Base-by-base conservation (phyloP, 2,113 vertebrate species). In the Chaetorhynchus papuensis region DNA sequence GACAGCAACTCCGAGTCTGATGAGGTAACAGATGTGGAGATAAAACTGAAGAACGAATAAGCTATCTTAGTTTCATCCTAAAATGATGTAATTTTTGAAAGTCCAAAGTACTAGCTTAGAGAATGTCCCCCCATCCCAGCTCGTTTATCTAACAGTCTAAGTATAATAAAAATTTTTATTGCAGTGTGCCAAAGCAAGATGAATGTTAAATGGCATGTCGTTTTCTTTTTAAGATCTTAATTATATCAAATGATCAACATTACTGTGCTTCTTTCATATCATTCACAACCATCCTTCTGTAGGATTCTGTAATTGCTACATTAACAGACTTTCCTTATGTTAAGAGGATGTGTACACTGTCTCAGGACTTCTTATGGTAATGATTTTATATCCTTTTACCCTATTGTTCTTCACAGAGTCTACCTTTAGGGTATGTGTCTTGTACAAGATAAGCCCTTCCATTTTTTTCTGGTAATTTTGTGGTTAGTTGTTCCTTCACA, bases 21-120 rank as follows among this genome's bases (percentile, higher is more conserved):
- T 83, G 91, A 91, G 57, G 70, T 87, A 93, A 96, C 39, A 93
- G 87, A 87, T 94, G 75, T 50, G 75, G 87, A 93, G 47, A 77
- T 26, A 90, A 77, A 95, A 57, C 16, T 57, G 31, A 20, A 78
- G 41, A 78, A 85, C 74, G 47, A 63, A 35, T 52, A 64, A 83
- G 13, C 57, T 69, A 50, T 71, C 37, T 83, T 52, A 56, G 27
- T 77, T 91, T 76, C 70, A 44, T 69, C 21, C 37, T 69, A 14
- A 89, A 83, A 50, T 13, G 1, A 45, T 86, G 30, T 33, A 21
- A 42, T 44, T 83, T 90, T 85, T 71, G 14, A 15, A 89, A 68
- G 27, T 37, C 44, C 27, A 39, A 63, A 31, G 33, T 37, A 12
- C 23, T 68, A 24, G 41, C 4, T 83, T 39, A 68, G 76, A 59